Evolutionary conservation across 2,888 invertebrate species (phyloP), one percentile per base, ranked within the genome.

Genomic region (Rhorus exstirpatorius): DNA sequence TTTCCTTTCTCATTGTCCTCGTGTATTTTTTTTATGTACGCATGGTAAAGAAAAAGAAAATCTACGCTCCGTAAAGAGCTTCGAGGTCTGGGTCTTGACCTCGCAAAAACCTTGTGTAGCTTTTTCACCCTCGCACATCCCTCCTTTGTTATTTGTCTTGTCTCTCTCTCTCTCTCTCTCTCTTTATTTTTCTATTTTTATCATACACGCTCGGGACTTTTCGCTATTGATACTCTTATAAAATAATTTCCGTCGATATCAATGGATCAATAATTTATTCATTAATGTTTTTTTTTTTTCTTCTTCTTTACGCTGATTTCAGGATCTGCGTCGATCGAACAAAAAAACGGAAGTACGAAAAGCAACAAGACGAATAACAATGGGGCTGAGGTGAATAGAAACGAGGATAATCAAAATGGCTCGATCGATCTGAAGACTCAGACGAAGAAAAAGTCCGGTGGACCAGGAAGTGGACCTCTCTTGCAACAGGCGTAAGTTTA

Each of bases 401-500:
- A 92, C 86, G 92, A 92, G 78, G 93, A 92, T 68, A 79, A 76
- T 79, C 91, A 91, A 60, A 91, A 91, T 83, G 89, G 91, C 61
- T 86, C 89, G 44, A 83, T 88, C 70, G 92, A 92, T 77, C 82
- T 87, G 14, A 93, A 92, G 82, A 86, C 87, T 24, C 91, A 91
- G 79, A 85, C 89, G 0, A 92, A 92, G 87, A 93, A 92, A 88
- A 92, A 92, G 85, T 88, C 90, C 60, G 86, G 78, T 26, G 88
- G 85, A 61, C 89, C 94, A 83, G 94, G 94, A 87, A 93, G 93
- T 84, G 93, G 94, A 58, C 94, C 94, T 81, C 92, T 94, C 79
- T 90, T 94, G 70, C 94, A 94, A 86, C 94, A 94, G 91, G 93
- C 94, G 94, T 94, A 91, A 94, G 94, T 92, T 85, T 84, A 77